phyloP scores from a whole-genome alignment of 2,888 invertebrate genomes.

The Perizoma flavofasciatum region DNA sequence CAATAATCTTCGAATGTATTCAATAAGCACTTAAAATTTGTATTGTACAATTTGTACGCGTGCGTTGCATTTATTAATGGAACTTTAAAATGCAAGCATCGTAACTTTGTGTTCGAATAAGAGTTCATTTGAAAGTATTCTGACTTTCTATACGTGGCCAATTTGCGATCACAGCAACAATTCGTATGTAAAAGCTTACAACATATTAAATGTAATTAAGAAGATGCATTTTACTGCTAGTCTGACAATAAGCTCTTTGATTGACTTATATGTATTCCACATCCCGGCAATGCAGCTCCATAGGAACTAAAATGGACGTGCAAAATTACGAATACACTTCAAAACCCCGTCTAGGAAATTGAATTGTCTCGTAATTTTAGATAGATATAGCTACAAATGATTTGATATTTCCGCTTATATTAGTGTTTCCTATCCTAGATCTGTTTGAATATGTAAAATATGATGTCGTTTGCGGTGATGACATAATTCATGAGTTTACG shows the following conservation, averaged over 20 bases:
- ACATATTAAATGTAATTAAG: slow-evolving; percentile 58
- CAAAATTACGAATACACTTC: slow-evolving; percentile 45
- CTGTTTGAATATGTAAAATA: slow-evolving; percentile 22
- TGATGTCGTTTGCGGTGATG: slow-evolving; percentile 25
- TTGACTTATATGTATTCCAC: slow-evolving; percentile 48
- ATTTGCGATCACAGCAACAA: slow-evolving; percentile 51
- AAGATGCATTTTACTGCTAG: slow-evolving; percentile 44
- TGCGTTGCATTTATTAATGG: slow-evolving; percentile 11
- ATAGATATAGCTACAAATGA: slow-evolving; percentile 16
- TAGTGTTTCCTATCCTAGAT: slow-evolving; percentile 4
- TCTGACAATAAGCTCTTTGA: slow-evolving; percentile 51
- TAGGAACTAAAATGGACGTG: slow-evolving; percentile 45
- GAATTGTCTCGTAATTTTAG: slow-evolving; percentile 27
- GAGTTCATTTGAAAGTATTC: slow-evolving; percentile 4
- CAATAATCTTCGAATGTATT: slow-evolving; percentile 25
- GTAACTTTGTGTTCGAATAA: slow-evolving; percentile 9
- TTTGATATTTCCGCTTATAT: slow-evolving; percentile 14
- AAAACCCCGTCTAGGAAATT: slow-evolving; percentile 39
- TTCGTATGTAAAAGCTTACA: background rate
- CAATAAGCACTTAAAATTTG: slow-evolving; percentile 15
- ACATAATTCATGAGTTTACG: slow-evolving; percentile 28
- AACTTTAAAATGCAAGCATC: slow-evolving; percentile 6
- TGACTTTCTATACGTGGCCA: slow-evolving; percentile 46
- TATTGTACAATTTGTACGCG: slow-evolving; percentile 1
- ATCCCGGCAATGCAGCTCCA: slow-evolving; percentile 46